Conservation (phyloP, 1,140 invertebrate species). For the Drosophila nasuta region DNA sequence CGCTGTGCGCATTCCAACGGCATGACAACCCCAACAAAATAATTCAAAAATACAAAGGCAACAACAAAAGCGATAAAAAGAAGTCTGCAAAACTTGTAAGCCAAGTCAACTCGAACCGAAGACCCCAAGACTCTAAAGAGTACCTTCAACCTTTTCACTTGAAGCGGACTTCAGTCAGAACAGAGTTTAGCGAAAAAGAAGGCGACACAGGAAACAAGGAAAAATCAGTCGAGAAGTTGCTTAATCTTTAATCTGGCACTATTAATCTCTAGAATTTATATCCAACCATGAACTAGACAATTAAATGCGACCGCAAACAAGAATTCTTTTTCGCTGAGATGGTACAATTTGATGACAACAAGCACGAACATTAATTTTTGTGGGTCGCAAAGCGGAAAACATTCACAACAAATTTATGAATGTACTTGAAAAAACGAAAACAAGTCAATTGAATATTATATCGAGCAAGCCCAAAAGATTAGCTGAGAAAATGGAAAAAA, state of each 20-base stretch:
- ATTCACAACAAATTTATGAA: constrained; percentile 41
- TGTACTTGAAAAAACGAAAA: constrained; percentile 18
- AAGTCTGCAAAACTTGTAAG: constrained; percentile 66
- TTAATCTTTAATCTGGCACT: constrained; percentile 48
- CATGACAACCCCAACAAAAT: constrained; percentile 69
- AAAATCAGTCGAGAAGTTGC: constrained; percentile 7
- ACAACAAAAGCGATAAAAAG: background rate
- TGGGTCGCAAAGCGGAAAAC: constrained; percentile 34
- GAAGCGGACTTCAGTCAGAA: constrained; percentile 30
- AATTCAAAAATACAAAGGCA: constrained; percentile 25
- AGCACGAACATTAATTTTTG: constrained; percentile 43
- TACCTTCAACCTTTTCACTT: constrained; percentile 78
- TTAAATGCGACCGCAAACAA: constrained; percentile 32
- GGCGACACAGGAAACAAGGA: constrained; percentile 9
- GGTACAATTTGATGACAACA: constrained; percentile 9
- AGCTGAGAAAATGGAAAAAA: background rate
- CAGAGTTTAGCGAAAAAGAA: background rate
- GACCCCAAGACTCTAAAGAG: constrained; percentile 17
- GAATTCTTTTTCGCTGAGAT: constrained; percentile 23
- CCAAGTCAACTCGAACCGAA: constrained; percentile 54
- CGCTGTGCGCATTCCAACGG: constrained; percentile 59
- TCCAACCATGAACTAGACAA: constrained; percentile 35
- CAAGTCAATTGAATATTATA: constrained; percentile 24
- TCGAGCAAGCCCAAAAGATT: background rate
- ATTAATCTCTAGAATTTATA: constrained; percentile 66